Evolutionary conservation across 2,888 invertebrate genomes (phyloP), one percentile per base, ranked within the genome.

Genomic region (Andricus curvator): DNA sequence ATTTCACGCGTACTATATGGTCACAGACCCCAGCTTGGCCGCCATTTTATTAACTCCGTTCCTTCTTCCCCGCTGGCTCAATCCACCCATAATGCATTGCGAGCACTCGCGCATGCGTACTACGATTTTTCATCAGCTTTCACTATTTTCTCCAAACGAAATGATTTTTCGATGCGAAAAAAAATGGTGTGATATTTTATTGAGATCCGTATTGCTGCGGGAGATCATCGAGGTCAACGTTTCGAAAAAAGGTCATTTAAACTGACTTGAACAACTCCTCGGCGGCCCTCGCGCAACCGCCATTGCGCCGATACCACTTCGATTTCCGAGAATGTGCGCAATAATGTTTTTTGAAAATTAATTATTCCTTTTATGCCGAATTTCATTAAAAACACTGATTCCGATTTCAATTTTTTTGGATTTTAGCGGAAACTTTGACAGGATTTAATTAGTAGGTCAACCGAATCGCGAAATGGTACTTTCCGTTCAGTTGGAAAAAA

Each of bases 11-110:
- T 89, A 91, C 92, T 92, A 91, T 91, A 91, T 92, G 91, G 85
- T 90, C 90, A 87, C 88, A 79, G 88, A 86, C 87, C 85, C 84
- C 87, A 90, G 90, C 89, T 88, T 88, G 88, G 89, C 90, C 90
- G 91, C 92, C 92, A 92, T 92, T 92, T 92, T 92, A 88, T 92
- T 92, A 88, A 90, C 89, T 88, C 88, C 90, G 88, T 88, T 89
- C 88, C 87, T 83, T 85, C 85, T 87, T 84, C 80, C 70, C 79
- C 82, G 81, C 78, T 68, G 48, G 44, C 79, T 65, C 80, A 81
- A 80, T 77, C 83, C 78, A 84, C 88, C 90, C 91, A 81, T 86
- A 88, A 88, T 92, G 90, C 92, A 90, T 87, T 85, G 89, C 91
- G 88, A 29, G 29, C 6, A 74, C 33, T n/a, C 22, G n/a, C 56